Base-by-base conservation (phyloP, 2,113 vertebrate species). In the Lophotis ruficrista region DNA sequence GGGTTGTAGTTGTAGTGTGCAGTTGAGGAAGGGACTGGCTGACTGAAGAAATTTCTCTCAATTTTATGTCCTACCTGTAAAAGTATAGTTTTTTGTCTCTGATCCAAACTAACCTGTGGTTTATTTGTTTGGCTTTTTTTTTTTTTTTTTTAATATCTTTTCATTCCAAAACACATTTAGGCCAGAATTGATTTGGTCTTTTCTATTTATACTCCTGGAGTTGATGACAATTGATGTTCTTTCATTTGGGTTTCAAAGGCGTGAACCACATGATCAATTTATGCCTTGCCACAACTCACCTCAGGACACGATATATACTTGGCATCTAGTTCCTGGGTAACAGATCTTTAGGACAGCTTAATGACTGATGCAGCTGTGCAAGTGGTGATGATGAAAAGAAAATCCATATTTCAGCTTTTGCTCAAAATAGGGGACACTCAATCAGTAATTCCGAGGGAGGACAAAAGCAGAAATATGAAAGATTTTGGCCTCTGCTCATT, bases 331-430 rank as follows among this genome's bases (percentile, higher is more conserved):
- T 97, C 81, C 96, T 79, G 82, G 90, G 88, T 75, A 97, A 96
- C 95, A 96, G 91, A 97, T 97, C 96, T 97, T 96, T 50, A 90
- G 96, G 97, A 97, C 95, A 96, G 95, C 81, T 97, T 96, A 97
- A 97, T 96, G 97, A 96, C 94, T 69, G 95, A 97, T 97, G 86
- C 95, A 91, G 96, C 96, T 93, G 94, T 92, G 89, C 92, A 95
- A 97, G 96, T 85, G 78, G 94, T 86, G 92, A 71, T 94, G 95
- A 96, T 94, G 96, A 96, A 93, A 96, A 93, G 87, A 95, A 97
- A 97, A 97, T 97, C 97, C 95, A 97, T 97, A 97, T 92, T 97
- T 97, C 93, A 97, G 84, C 86, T 92, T 93, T 92, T 0, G 5
- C 94, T 96, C 95, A 96, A 91, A 96, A 95, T 4, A 73, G 71